Percentiles rank a stretch among this genome's conserved stretches.
Evolutionary conservation across 2,888 invertebrate genomes (phyloP).

Genomic region (Tenthredo distinguenda): DNA sequence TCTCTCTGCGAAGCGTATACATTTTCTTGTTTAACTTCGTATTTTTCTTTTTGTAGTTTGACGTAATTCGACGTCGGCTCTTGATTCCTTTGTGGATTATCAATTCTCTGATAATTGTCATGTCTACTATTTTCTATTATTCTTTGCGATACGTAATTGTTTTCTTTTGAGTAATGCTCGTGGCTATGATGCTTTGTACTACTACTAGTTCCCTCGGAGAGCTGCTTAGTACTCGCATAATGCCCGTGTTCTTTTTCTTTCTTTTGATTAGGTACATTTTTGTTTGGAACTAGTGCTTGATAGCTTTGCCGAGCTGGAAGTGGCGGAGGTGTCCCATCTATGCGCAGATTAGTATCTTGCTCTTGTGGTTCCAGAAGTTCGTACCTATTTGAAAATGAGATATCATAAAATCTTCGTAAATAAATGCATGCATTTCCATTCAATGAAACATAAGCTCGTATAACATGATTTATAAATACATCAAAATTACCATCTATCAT

Average conservation of each 20-base stretch:
- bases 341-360: slow-evolving; percentile 71
- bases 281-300: slow-evolving; percentile 68
- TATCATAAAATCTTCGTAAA: neutral
- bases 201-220: slow-evolving; percentile 61
- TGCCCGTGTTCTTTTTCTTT: slow-evolving; percentile 71
- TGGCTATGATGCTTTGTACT: slow-evolving; percentile 67
- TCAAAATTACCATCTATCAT: slow-evolving; percentile 83
- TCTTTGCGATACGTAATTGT: slow-evolving; percentile 72
- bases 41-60: slow-evolving; percentile 74
- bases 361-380: slow-evolving; percentile 80
- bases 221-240: slow-evolving; percentile 64
- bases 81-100: slow-evolving; percentile 72
- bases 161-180: slow-evolving; percentile 72
- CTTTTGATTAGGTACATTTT: slow-evolving; percentile 64
- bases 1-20: slow-evolving; percentile 71
- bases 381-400: slow-evolving; percentile 71
- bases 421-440: neutral
- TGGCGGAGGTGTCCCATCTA: slow-evolving; percentile 80
- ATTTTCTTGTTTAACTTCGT: slow-evolving; percentile 73
- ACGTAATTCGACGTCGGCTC: slow-evolving; percentile 70
- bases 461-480: slow-evolving; percentile 40
- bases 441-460: neutral
- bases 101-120: slow-evolving; percentile 75
- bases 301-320: slow-evolving; percentile 78
- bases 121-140: slow-evolving; percentile 71